These are phyloP conservation scores for Procavia capensis DNA, from an alignment of 2,113 vertebrate species.

Conservation along the genomic window DNA sequence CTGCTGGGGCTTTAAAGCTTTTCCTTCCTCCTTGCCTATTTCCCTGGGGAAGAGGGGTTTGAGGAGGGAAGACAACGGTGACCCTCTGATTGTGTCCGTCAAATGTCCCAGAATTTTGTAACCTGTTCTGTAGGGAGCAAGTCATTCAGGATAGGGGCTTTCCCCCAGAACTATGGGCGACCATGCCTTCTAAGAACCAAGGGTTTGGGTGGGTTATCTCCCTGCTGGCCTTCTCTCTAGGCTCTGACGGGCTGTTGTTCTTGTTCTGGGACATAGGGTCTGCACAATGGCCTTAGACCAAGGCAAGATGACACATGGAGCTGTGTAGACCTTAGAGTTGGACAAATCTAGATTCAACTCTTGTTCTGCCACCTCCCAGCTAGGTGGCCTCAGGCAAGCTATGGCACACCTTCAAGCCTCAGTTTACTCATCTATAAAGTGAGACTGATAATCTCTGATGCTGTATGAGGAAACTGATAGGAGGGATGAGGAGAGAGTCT, in stretches of 20 bases:
- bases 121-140: neutral
- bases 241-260: neutral
- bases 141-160: neutral
- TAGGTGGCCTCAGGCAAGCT: neutral
- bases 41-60: neutral
- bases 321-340: neutral
- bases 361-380: neutral
- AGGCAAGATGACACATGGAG: neutral
- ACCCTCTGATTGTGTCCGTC: neutral
- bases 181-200: neutral
- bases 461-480: neutral
- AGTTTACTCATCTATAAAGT: neutral
- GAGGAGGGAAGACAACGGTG: neutral
- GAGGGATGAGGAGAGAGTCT: neutral
- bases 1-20: neutral
- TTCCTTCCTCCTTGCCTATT: neutral
- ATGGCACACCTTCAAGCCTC: neutral
- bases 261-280: neutral
- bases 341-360: neutral
- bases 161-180: fast-evolving
- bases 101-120: neutral
- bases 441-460: neutral
- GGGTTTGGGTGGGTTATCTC: neutral
- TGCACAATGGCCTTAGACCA: neutral
- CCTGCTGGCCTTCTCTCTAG: neutral